Evolutionary conservation across 1,140 invertebrate species (phyloP), one percentile per base, ranked within the genome.

Genomic region (Cydia amplana): DNA sequence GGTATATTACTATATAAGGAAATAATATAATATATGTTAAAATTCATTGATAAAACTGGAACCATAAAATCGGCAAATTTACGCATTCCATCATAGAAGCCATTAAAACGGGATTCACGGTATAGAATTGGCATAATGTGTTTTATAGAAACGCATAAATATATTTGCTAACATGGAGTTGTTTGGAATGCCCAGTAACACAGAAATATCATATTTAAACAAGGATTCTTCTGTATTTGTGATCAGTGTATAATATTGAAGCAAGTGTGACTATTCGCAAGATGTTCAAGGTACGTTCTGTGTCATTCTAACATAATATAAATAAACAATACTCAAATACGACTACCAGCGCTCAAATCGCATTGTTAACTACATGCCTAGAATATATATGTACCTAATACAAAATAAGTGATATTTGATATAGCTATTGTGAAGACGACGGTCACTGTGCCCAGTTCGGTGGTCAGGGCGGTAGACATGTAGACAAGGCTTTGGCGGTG

Each of bases 201-300:
- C 14, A n/a, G 51, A 20, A 12, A n/a, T 12, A 23, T 60, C 55
- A 60, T 60, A 60, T 60, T 60, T 60, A 60, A 60, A n/a, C 55
- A 60, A 60, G 20, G 55, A 60, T 60, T 20, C 51, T 60, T 23
- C 2, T 60, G 20, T 23, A 20, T 60, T 60, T 9, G 55, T 23
- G 55, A 23, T 23, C 55, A 60, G 20, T 60, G 55, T 23, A 20
- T 60, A 9, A 23, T 60, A 23, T 60, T 10, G 18, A 60, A 60
- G 9, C 55, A 60, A 60, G 55, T 60, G 55, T 60, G 20, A 55
- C 51, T 14, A 60, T 23, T 60, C 55, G 55, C 18, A 60, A 60
- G 55, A 60, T 60, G 55, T 18, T 60, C 55, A 60, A 60, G 55
- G 55, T 60, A 60, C 49, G 49, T 6, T 5, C 4, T 0, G 49